Conservation (phyloP, 64 coral and sea anemone genomes). For the Actinia equina region DNA sequence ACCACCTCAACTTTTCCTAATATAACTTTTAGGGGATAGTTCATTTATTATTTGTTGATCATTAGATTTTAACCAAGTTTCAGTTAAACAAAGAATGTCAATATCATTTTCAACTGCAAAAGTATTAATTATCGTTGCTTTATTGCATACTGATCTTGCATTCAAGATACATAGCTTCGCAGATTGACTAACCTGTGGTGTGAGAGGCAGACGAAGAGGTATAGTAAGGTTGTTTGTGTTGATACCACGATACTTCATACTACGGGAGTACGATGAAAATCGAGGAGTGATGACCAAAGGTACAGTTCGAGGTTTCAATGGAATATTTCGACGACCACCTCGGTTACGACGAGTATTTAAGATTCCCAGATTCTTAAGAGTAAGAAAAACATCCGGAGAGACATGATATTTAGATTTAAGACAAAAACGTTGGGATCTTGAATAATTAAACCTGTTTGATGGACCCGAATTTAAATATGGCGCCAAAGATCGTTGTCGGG, state of each 20-base stretch:
- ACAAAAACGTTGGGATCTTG: not conserved
- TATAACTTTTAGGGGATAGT: conserved; percentile 27
- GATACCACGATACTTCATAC: not conserved
- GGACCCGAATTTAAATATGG: conserved; percentile 13
- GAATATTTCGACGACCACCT: conserved; percentile 12
- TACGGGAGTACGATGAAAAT: not conserved
- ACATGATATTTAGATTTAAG: conserved; percentile 19
- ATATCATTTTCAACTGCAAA: not conserved
- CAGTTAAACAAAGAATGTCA: conserved; percentile 2
- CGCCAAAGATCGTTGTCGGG: not conserved
- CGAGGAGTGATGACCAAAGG: not conserved
- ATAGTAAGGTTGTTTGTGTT: not conserved
- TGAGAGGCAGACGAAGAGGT: not conserved
- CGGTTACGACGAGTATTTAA: conserved; percentile 9
- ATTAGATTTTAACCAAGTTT: conserved; percentile 20
- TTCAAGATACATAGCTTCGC: conserved; percentile 15
- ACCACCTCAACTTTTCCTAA: conserved; percentile 26
- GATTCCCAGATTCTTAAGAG: conserved; percentile 18
- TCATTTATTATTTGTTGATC: conserved; percentile 14
- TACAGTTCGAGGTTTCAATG: not conserved
- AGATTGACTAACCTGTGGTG: not conserved
- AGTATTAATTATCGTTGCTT: not conserved
- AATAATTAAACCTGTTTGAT: conserved; percentile 11
- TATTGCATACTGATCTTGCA: conserved; percentile 30
- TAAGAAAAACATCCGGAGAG: conserved; percentile 19